Evolutionary conservation across 1,140 invertebrate species (phyloP).

Genomic region (Bicyclus anynana): DNA sequence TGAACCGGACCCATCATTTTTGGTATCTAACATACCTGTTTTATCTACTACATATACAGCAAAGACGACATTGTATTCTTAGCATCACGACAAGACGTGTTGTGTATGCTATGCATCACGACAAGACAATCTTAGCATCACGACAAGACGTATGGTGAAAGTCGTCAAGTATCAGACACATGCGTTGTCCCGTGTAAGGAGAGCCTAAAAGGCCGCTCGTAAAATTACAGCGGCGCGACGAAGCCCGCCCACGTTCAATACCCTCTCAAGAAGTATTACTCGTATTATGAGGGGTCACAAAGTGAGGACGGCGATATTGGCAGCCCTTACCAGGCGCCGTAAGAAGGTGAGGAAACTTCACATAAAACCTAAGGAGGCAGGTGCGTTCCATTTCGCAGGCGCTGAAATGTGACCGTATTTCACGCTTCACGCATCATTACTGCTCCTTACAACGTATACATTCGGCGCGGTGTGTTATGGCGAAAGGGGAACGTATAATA

Average conservation of each 20-base stretch:
- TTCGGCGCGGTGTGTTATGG: constrained; percentile 36
- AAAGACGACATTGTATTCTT: no score
- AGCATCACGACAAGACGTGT: no score
- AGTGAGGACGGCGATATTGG: constrained; percentile 70
- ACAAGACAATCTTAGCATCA: no score
- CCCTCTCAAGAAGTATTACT: constrained; percentile 71
- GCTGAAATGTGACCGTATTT: constrained; percentile 68
- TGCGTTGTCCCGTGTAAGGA: neutral
- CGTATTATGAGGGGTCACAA: constrained; percentile 74
- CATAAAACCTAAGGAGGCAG: constrained; percentile 53
- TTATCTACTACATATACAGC: no score
- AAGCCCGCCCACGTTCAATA: constrained; percentile 51
- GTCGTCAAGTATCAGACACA: neutral
- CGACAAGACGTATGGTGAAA: neutral
- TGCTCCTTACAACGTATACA: constrained; percentile 51
- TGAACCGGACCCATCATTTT: no score
- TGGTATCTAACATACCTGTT: no score
- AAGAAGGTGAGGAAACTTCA: constrained; percentile 9
- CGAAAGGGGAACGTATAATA: constrained; percentile 60
- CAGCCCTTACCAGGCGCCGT: constrained; percentile 55
- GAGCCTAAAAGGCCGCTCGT: constrained; percentile 34
- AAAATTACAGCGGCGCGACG: constrained; percentile 56
- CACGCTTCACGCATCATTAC: constrained; percentile 66
- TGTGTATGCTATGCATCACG: no score
- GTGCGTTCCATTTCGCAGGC: constrained; percentile 68